Evolutionary conservation across 2,797 vertebrate species (phyloP), one percentile per base, ranked within the genome.

Genomic region (Hypotaenidia okinawae): DNA sequence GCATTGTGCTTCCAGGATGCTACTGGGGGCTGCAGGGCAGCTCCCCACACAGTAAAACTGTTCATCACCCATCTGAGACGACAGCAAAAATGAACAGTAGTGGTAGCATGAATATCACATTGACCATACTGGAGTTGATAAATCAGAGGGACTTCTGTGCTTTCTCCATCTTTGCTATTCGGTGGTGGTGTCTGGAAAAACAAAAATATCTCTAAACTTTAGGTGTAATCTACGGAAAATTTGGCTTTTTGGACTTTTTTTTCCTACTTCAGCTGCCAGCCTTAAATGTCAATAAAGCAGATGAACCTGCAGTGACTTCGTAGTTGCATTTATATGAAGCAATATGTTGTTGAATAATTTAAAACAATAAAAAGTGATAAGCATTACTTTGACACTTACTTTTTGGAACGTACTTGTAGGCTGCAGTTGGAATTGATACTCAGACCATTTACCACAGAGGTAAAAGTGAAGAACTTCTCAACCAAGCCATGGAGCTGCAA

Each of bases 391-490:
- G 47, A 96, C 54, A 83, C 49, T 66, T 95, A 43, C 96, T 67
- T 87, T 91, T 80, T 45, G 93, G 51, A 70, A 95, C 92, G 58
- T 74, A 74, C 92, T 86, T 93, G 30, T 51, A 99, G 99, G 98
- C 99, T 83, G 96, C 98, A 62, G 93, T 87, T 82, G 98, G 98
- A 75, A 98, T 99, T 92, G 98, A 98, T 69, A 98, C 98, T 28
- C 98, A 99, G 95, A 98, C 99, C 11, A 95, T 87, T 54, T 98
- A 98, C 91, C 98, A 99, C 86, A 98, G 97, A 75, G 98, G 96
- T 24, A 97, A 98, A 97, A 99, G 99, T 2, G 94, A 97, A 81
- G 97, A 97, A 37, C 98, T 99, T 77, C 98, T 99, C 81, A 97
- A 93, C 86, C 97, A 95, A 96, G 99, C 99, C 16, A 98, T 97